Base-by-base conservation (phyloP, 2,888 invertebrate genomes). In the Elegia similella region DNA sequence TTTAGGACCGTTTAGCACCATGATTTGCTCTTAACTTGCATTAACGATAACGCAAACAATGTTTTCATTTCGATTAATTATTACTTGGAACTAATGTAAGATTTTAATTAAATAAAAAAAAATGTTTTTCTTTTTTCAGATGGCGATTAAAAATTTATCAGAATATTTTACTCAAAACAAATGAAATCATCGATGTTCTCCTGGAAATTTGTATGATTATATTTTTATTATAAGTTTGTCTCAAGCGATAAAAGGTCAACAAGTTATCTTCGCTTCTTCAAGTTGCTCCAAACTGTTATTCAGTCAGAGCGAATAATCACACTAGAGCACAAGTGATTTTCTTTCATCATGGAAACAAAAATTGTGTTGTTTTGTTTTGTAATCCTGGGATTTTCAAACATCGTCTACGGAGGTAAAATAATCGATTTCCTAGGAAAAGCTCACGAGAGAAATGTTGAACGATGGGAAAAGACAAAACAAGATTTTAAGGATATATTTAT, bases 281-380 rank as follows among this genome's bases (percentile, higher is more conserved):
- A 59, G 52, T 62, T 30, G 15, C 10, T 48, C 29, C 7, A 47
- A 10, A 42, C 23, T 38, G 42, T 29, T 12, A 62, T 60, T 75
- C 69, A 75, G 75, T 76, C 61, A 52, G 59, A 60, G 66, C 61
- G 70, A 66, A 61, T 67, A 65, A 64, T 68, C 63, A 59, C 44
- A 62, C 56, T 60, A 62, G 63, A 59, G 1, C 50, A 52, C 55
- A 57, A 59, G 60, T 60, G 65, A 66, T 60, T 29, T 38, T 3
- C 38, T 42, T 38, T 58, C 46, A 72, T 65, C 62, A 86, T 84
- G 82, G 83, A 78, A 61, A 48, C 71, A 17, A 66, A 53, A 29
- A 57, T 66, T 59, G 62, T 69, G 55, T 55, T 80, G 53, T 60
- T 73, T 42, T 70, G 72, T 58, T 79, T 68, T 66, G 58, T 69